Evolutionary conservation across 2,888 invertebrate species (phyloP).

Genomic region (Gibbula magus): DNA sequence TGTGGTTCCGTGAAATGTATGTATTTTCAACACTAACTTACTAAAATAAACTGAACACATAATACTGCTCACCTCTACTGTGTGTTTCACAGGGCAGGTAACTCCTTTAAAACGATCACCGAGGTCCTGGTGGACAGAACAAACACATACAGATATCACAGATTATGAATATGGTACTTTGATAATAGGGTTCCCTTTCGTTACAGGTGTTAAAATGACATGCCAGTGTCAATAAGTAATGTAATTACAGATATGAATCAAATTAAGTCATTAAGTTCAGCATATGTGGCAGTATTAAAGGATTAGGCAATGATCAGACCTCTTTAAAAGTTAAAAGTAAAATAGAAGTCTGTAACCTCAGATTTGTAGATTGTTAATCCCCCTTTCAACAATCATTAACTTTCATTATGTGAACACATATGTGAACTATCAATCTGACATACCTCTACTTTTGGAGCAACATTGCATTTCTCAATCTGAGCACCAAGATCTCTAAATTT

Average conservation of each 20-base stretch:
- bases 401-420: neutral
- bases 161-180: too few species aligned
- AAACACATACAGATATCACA: neutral
- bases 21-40: too few species aligned
- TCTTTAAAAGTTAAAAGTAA: neutral
- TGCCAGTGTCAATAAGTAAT: too few species aligned
- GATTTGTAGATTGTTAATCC: neutral
- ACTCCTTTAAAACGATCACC: constrained; percentile 60
- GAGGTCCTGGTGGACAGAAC: constrained; percentile 51
- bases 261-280: too few species aligned
- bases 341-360: neutral
- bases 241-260: too few species aligned
- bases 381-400: neutral
- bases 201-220: too few species aligned
- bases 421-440: neutral
- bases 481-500: constrained; percentile 63
- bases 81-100: constrained; percentile 54
- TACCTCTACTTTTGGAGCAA: constrained; percentile 62
- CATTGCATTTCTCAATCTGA: constrained; percentile 58
- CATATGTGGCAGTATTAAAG: too few species aligned
- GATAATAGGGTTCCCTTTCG: too few species aligned
- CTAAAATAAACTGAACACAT: neutral
- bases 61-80: constrained; percentile 54
- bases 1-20: too few species aligned
- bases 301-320: too few species aligned